These are phyloP conservation scores for Tinea trinotella DNA, from an alignment of 2,888 invertebrate genomes.

Conservation along the genomic window DNA sequence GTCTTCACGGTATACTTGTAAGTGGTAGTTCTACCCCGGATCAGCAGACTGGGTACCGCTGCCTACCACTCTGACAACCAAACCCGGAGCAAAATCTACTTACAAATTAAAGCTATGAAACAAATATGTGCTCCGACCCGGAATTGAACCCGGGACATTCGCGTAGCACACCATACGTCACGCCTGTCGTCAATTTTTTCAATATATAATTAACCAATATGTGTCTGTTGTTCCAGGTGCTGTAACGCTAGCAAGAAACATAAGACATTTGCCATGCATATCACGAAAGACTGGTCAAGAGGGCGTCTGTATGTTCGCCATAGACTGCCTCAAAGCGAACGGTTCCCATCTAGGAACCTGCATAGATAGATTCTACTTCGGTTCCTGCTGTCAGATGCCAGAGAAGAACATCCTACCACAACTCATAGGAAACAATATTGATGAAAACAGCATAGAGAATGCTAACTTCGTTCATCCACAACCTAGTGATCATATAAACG, in stretches of 20 bases:
- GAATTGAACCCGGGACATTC: too few species aligned
- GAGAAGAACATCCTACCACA: conserved; percentile 65
- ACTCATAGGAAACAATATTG: conserved; percentile 75
- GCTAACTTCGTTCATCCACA: conserved; percentile 60
- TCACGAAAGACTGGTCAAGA: conserved; percentile 83
- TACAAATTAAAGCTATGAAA: too few species aligned
- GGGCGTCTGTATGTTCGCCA: conserved; percentile 95
- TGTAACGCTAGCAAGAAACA: conserved; percentile 88
- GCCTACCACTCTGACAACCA: too few species aligned
- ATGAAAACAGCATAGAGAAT: conserved; percentile 72
- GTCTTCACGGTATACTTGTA: too few species aligned
- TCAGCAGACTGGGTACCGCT: too few species aligned
- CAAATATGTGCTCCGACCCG: too few species aligned
- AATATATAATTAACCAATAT: too few species aligned
- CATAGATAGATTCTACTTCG: conserved; percentile 94
- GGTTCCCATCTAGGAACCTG: conserved; percentile 94
- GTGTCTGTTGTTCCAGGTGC: conserved; percentile 58
- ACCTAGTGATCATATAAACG: conserved; percentile 2
- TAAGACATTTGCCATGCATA: conserved; percentile 90
- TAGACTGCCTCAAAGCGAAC: conserved; percentile 91
- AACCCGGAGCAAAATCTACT: too few species aligned
- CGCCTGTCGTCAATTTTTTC: too few species aligned
- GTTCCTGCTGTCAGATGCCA: conserved; percentile 89
- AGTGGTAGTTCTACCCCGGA: too few species aligned
- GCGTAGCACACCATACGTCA: too few species aligned